phyloP scores from a whole-genome alignment of 2,113 vertebrate genomes.

The Mola mola region DNA sequence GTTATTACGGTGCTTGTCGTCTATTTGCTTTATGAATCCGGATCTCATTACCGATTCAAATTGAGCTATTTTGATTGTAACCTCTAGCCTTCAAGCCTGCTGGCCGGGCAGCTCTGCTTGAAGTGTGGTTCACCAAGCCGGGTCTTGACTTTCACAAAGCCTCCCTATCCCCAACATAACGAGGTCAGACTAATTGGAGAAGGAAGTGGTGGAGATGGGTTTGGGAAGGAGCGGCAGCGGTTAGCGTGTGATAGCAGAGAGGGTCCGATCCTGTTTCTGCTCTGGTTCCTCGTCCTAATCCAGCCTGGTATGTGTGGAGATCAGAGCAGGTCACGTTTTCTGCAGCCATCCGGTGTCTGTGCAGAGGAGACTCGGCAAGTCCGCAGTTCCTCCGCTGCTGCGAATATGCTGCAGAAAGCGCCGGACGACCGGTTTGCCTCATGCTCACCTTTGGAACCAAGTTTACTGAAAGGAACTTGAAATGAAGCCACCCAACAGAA shows the following conservation, averaged over 20 bases:
- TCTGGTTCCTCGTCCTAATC: constrained; percentile 78
- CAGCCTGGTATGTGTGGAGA: constrained; percentile 74
- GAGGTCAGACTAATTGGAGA: constrained; percentile 81
- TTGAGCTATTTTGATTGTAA: constrained; percentile 73
- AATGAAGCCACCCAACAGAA: constrained; percentile 36
- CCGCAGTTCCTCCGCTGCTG: constrained; percentile 49
- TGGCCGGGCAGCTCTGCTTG: constrained; percentile 27
- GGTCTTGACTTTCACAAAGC: constrained; percentile 67
- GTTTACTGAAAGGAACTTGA: constrained; percentile 32
- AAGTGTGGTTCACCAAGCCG: constrained; percentile 34
- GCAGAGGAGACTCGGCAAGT: constrained; percentile 48
- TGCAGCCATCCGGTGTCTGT: constrained; percentile 49
- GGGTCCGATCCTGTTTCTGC: constrained; percentile 76
- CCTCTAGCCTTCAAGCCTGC: constrained; percentile 51
- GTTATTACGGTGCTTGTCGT: constrained; percentile 53
- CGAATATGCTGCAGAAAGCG: constrained; percentile 44
- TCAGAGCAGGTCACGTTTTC: constrained; percentile 60
- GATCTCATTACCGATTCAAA: constrained; percentile 68
- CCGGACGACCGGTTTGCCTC: neutral
- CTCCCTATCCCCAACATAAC: constrained; percentile 50
- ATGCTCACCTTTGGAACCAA: neutral
- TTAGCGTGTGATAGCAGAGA: constrained; percentile 61
- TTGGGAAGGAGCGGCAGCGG: constrained; percentile 53
- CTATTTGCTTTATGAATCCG: constrained; percentile 56
- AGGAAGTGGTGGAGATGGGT: constrained; percentile 79